A percentile compares a stretch with the other conserved stretches of the same genome.
Evolutionary conservation across 2,113 vertebrate genomes (phyloP).

Genomic region (Puma concolor): DNA sequence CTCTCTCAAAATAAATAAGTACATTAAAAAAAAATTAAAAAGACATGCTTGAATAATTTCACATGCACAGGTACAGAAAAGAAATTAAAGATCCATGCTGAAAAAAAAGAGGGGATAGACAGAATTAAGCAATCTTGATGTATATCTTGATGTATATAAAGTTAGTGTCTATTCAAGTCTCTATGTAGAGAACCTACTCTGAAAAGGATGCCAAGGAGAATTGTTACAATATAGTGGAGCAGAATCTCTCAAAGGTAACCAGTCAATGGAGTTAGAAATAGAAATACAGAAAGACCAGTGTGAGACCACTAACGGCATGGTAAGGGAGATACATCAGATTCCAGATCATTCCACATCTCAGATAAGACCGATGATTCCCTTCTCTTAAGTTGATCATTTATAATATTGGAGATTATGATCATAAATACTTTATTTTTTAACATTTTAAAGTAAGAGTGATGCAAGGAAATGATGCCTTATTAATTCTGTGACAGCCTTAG

Average conservation of each 20-base stretch:
- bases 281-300: background rate
- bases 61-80: background rate
- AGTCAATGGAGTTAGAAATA: background rate
- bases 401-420: too few species aligned
- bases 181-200: background rate
- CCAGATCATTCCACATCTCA: background rate
- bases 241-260: too few species aligned
- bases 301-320: too few species aligned
- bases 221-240: too few species aligned
- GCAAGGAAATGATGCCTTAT: background rate
- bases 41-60: background rate
- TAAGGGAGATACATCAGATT: too few species aligned
- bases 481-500: background rate
- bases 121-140: background rate
- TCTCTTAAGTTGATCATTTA: background rate
- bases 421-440: background rate
- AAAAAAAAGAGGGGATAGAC: too few species aligned
- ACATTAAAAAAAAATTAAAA: too few species aligned
- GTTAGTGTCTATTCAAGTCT: background rate
- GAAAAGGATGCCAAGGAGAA: background rate
- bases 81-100: background rate
- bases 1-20: too few species aligned
- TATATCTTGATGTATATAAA: background rate
- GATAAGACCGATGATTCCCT: accelerated
- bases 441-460: background rate